Evolutionary conservation across 1,140 invertebrate genomes (phyloP).

Genomic region (Dysdera silvatica): DNA sequence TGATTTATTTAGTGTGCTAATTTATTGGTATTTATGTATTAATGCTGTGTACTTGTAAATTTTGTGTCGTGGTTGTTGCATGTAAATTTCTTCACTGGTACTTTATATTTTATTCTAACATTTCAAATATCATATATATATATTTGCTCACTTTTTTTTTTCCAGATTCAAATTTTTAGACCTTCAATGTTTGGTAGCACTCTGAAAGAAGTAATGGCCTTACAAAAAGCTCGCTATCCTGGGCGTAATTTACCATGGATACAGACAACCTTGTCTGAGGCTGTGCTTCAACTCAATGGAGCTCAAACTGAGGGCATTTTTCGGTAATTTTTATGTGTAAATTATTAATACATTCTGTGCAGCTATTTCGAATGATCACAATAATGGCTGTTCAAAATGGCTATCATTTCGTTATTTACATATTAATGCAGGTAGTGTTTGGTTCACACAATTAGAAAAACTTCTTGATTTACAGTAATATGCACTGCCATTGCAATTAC

Average conservation of each 20-base stretch:
- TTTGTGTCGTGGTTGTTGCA: no score
- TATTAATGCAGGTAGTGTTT: not conserved
- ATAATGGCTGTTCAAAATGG: not conserved
- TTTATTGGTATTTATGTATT: no score
- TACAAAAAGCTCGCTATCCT: conserved; percentile 76
- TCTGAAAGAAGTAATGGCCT: conserved; percentile 81
- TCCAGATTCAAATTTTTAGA: conserved; percentile 79
- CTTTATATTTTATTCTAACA: not conserved
- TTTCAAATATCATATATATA: not conserved
- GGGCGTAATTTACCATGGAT: conserved; percentile 87
- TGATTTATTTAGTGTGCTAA: no score
- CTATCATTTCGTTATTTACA: not conserved
- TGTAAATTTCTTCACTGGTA: no score
- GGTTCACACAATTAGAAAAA: not conserved
- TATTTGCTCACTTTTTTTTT: conserved; percentile 12
- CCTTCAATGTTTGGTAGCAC: conserved; percentile 94
- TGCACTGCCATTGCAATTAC: no score
- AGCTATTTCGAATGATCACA: no score
- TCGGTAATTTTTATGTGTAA: conserved; percentile 48
- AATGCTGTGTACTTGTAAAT: no score
- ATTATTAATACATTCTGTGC: no score
- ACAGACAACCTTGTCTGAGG: conserved; percentile 84
- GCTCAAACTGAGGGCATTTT: conserved; percentile 59
- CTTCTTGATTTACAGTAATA: no score
- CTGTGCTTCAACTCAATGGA: conserved; percentile 59